phyloP scores from a whole-genome alignment of 2,113 vertebrate genomes.

The Uria aalge region DNA sequence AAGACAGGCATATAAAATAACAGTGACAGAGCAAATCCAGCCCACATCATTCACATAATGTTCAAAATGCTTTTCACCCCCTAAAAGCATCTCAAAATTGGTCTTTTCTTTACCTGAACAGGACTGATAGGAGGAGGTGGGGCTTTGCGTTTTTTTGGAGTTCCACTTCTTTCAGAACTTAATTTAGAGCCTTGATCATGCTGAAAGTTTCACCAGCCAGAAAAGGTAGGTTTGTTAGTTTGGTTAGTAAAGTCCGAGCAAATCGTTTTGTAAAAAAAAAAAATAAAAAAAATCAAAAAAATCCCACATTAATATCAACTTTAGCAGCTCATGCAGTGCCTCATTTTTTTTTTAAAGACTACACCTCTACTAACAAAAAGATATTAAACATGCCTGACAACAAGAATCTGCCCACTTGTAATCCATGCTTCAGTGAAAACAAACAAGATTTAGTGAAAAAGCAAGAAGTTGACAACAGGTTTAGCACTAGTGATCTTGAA shows the following conservation, averaged over 20 bases:
- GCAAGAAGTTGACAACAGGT: constrained; percentile 19
- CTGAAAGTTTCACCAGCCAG: constrained; percentile 87
- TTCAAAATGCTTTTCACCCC: neutral
- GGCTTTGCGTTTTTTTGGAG: constrained; percentile 99
- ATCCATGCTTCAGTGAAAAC: constrained; percentile 68
- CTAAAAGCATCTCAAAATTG: constrained; percentile 34
- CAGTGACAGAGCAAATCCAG: neutral
- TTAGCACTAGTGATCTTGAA: constrained; percentile 21
- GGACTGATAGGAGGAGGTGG: constrained; percentile 97
- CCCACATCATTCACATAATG: neutral
- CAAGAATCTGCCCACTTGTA: constrained; percentile 5
- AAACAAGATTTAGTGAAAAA: constrained; percentile 63
- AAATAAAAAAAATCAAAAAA: neutral
- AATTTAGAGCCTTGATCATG: constrained; percentile 95
- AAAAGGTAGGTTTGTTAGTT: constrained; percentile 83
- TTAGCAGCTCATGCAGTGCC: constrained; percentile 60
- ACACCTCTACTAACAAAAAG: neutral
- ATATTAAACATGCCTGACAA: constrained; percentile 56
- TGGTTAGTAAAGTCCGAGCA: constrained; percentile 80
- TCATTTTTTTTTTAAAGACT: neutral
- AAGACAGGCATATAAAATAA: neutral
- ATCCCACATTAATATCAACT: constrained; percentile 59
- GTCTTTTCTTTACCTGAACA: constrained; percentile 87
- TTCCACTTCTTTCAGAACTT: constrained; percentile 96
- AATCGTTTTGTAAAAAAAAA: constrained; percentile 35